Base-by-base conservation (phyloP, 2,797 vertebrate genomes). In the Dryobates pubescens region DNA sequence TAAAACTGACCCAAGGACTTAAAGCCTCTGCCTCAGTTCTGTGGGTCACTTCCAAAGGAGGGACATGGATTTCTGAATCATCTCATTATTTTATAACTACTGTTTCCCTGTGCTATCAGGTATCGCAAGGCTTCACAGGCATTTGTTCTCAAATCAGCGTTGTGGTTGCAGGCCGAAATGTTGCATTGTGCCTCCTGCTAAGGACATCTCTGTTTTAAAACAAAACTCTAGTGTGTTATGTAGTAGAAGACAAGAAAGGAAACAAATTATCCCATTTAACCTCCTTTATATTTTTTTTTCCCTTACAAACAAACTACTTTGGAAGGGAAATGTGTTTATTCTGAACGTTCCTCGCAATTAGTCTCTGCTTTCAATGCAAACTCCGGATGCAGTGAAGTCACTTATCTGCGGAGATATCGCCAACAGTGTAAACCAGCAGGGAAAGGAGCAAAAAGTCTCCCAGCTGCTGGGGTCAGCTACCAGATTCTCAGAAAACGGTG, bases 311-410 rank as follows among this genome's bases (percentile, higher is more conserved):
- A 88, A 63, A 74, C 26, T 49, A 14, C 26, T 87, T 89, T 11
- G 22, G n/a, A 73, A 45, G 67, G 75, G 9, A 91, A 82, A 82
- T 36, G 56, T 89, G 93, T 94, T 96, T 94, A 94, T 85, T 85
- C 86, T 76, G 82, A 86, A 70, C 1, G 16, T 85, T 70, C 68
- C 73, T 78, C 51, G 34, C 53, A 73, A 70, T 80, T 67, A 65
- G 24, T 88, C 59, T 78, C 53, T 54, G 79, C 73, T 90, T 56
- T 36, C 64, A 89, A 93, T 1, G 17, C 88, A 63, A 83, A 89
- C 67, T 89, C 93, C 76, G 53, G 86, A 76, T 78, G 86, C 88
- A 34, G 70, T 2, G 4, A 82, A 80, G 76, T 19, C 79, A 12
- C 70, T 92, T 93, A 92, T 92, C 80, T 86, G 80, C 10, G 1